Conservation (phyloP, 2,888 invertebrate genomes). For the Sclerodermus sp. region DNA sequence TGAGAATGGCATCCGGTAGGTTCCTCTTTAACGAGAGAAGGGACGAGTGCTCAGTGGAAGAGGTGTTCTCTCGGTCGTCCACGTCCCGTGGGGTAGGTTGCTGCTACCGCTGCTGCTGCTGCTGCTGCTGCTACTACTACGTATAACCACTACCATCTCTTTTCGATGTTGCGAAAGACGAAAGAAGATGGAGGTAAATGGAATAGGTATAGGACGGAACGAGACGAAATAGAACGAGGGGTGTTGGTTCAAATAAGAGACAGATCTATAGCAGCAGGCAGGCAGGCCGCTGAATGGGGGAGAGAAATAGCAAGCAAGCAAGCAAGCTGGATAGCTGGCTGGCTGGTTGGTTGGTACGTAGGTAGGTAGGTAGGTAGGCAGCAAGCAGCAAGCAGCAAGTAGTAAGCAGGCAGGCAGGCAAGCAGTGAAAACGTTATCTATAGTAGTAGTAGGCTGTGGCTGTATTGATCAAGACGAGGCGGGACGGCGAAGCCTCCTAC, state of each 20-base stretch:
- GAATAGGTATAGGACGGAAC: slow-evolving; percentile 22
- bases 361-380: slow-evolving; percentile 18
- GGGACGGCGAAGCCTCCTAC: slow-evolving; percentile 50
- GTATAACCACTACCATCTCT: slow-evolving; percentile 34
- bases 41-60: slow-evolving; percentile 5
- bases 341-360: too few relatives aligned
- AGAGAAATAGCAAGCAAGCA: slow-evolving; percentile 26
- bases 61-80: slow-evolving; percentile 38
- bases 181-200: slow-evolving; percentile 17
- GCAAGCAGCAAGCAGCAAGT: slow-evolving; percentile 26
- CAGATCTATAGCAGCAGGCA: slow-evolving; percentile 46
- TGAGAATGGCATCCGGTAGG: slow-evolving; percentile 21
- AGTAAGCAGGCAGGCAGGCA: slow-evolving; percentile 37
- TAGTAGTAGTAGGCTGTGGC: slow-evolving; percentile 52
- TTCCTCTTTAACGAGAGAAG: slow-evolving; percentile 38
- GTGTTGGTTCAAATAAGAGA: slow-evolving; percentile 53
- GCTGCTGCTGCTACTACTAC: too few relatives aligned
- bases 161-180: slow-evolving; percentile 26
- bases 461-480: slow-evolving; percentile 58
- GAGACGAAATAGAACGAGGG: slow-evolving; percentile 38
- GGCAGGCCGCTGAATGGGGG: slow-evolving; percentile 31
- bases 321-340: slow-evolving; percentile 14
- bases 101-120: too few relatives aligned
- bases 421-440: slow-evolving; percentile 51
- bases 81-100: slow-evolving; percentile 48